Percentiles rank a stretch among this genome's conserved stretches.
Conservation (phyloP, 2,113 vertebrate genomes). For the Chelonoidis abingdonii region DNA sequence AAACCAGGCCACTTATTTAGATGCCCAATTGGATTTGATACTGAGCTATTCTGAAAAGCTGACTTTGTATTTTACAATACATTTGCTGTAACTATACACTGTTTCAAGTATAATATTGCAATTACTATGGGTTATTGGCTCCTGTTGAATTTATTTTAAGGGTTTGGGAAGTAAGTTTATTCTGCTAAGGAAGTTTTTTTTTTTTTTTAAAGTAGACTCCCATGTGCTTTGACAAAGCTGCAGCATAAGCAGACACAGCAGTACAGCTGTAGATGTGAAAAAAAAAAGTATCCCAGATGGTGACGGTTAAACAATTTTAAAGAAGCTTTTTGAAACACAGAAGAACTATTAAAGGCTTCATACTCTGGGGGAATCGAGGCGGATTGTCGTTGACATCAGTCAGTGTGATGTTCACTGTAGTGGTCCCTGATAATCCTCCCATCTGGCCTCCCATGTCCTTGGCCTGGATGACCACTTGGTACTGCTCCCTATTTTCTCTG, state of each 20-base stretch:
- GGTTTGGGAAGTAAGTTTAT: neutral
- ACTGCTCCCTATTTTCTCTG: conserved; percentile 96
- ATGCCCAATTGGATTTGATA: neutral
- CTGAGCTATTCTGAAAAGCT: neutral
- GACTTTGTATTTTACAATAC: neutral
- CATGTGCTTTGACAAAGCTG: neutral
- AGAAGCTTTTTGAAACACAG: conserved; percentile 12
- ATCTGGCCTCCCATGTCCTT: conserved; percentile 99
- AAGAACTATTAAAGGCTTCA: conserved; percentile 45
- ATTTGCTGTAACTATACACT: neutral
- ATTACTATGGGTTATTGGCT: neutral
- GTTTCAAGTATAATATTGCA: neutral
- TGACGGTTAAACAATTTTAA: neutral
- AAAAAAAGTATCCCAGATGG: neutral
- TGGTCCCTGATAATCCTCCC: conserved; percentile 95
- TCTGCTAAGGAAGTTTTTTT: neutral
- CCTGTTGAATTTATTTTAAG: neutral
- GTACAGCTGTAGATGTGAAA: neutral
- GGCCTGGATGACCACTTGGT: conserved; percentile 98
- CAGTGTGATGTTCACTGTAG: conserved; percentile 94
- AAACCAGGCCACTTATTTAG: rapidly evolving
- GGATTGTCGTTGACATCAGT: conserved; percentile 97
- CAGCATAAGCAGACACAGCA: neutral
- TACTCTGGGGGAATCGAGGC: conserved; percentile 97
- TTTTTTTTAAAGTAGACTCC: neutral